Evolutionary conservation across 2,888 invertebrate genomes (phyloP).

Genomic region (Metellina segmentata): DNA sequence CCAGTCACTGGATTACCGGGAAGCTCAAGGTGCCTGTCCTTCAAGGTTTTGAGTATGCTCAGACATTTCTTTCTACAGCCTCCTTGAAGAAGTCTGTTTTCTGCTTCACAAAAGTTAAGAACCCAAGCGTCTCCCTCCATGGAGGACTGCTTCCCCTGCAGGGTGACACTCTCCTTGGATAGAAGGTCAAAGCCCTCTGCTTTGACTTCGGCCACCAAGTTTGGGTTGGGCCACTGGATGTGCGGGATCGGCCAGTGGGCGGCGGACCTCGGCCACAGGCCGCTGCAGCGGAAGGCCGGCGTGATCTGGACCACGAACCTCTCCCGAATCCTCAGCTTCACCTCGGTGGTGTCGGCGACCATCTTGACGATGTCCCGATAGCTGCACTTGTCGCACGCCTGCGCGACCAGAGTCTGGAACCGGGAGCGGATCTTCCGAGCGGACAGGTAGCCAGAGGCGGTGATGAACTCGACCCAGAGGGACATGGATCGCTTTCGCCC

Average conservation of each 20-base stretch:
- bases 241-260: constrained; percentile 96
- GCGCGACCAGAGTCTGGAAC: constrained; percentile 90
- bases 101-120: constrained; percentile 93
- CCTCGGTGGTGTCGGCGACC: constrained; percentile 96
- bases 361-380: constrained; percentile 96
- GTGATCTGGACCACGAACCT: constrained; percentile 95
- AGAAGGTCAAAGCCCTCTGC: constrained; percentile 96
- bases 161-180: constrained; percentile 85
- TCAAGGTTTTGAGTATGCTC: constrained; percentile 92
- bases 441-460: constrained; percentile 95
- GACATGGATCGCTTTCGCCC: constrained; percentile 98
- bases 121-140: constrained; percentile 99
- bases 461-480: constrained; percentile 98
- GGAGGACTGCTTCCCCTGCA: constrained; percentile 86
- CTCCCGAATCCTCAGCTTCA: constrained; percentile 92
- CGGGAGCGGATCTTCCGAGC: constrained; percentile 95
- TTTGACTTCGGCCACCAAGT: constrained; percentile 94
- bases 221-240: constrained; percentile 95
- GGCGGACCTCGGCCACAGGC: constrained; percentile 96
- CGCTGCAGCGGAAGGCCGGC: constrained; percentile 85
- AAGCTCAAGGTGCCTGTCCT: constrained; percentile 93
- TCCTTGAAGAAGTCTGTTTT: constrained; percentile 92
- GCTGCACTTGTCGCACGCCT: constrained; percentile 94
- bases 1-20: constrained; percentile 92
- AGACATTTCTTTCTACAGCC: constrained; percentile 92